Conservation (phyloP, 2,113 vertebrate genomes). For the Sialia sialis region DNA sequence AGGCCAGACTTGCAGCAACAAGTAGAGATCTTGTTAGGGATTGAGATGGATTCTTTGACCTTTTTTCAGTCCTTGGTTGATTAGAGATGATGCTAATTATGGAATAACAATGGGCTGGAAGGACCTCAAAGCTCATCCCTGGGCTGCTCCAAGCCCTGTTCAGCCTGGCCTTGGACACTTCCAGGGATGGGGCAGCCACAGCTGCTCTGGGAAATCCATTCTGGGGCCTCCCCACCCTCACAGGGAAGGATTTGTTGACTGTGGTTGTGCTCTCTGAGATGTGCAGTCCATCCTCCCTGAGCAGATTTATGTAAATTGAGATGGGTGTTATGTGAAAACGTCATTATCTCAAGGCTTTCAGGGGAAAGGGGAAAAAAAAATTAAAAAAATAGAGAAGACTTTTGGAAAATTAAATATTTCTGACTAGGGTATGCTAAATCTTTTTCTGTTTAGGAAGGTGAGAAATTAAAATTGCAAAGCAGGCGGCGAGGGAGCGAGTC, state of each 20-base stretch:
- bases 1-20: neutral
- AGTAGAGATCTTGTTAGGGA: neutral
- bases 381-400: neutral
- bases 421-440: constrained; percentile 57
- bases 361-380: neutral
- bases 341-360: constrained; percentile 9
- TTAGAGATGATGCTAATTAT: neutral
- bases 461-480: constrained; percentile 71
- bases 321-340: neutral
- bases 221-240: neutral
- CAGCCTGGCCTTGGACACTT: neutral
- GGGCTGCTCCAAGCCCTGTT: rapidly evolving
- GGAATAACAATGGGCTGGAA: neutral
- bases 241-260: neutral
- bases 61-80: neutral
- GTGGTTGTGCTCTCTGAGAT: neutral
- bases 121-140: neutral
- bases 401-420: constrained; percentile 71
- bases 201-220: neutral
- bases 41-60: neutral
- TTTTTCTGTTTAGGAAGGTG: constrained; percentile 64
- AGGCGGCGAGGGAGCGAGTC: constrained; percentile 14
- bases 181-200: neutral
- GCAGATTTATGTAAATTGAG: neutral
- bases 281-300: neutral